Evolutionary conservation across 2,888 invertebrate species (phyloP), one percentile per base, ranked within the genome.

Genomic region (Tenodera sinensis): DNA sequence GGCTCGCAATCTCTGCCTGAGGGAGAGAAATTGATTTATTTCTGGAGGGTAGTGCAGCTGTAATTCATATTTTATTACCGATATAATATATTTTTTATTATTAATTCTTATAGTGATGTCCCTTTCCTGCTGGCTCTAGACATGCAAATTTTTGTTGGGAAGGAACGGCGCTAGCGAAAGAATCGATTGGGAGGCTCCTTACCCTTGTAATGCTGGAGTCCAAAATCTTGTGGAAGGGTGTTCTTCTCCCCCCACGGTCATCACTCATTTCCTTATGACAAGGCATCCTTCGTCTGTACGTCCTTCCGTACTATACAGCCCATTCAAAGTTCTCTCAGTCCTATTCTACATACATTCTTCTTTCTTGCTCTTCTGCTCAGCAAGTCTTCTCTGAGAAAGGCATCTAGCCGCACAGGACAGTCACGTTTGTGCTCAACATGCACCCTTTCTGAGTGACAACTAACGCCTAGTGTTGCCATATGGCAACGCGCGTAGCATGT

Each of bases 201-300:
- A 71, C 54, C 54, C 71, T 85, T 28, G 3, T 15, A 30, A 84
- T 28, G 28, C 86, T 27, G 86, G 86, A 81, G 86, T 81, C 85
- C 85, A 54, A 85, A 85, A 85, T 85, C 85, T 85, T 85, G 84
- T 87, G 87, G 83, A 81, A 28, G 89, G 71, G 87, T 71, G 20
- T 71, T 71, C 54, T 71, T 88, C 89, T 88, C 34, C 89, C 83
- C 84, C 83, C 84, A 15, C 87, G 54, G 90, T 88, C 89, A 90
- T 90, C 89, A 90, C 90, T 89, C 90, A 90, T 90, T 90, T 90
- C 90, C 90, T 89, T 90, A 88, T 90, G 90, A 90, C 90, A 90
- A 90, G 88, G 87, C 89, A 81, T 83, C 87, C 87, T 28, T 27
- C 87, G 54, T 82, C 83, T 83, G 71, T 83, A 84, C 82, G 87